Conservation (phyloP, 2,888 invertebrate species). For the Globia sparganii region DNA sequence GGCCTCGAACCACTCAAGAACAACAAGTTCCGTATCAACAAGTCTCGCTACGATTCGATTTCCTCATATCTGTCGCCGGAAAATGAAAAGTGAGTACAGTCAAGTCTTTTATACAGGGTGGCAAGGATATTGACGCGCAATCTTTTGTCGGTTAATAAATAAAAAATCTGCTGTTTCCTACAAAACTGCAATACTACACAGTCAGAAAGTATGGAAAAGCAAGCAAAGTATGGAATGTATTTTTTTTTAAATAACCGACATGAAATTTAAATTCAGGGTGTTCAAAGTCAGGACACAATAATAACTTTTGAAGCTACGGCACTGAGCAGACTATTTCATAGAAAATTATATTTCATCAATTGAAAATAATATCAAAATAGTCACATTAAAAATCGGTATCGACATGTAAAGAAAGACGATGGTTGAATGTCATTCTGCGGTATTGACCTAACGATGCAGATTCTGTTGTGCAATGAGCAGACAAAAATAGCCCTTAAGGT, state of each 20-base stretch:
- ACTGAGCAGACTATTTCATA: neutral
- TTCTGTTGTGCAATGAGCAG: neutral
- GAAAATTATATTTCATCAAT: neutral
- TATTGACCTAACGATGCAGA: neutral
- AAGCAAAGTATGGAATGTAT: too few species aligned
- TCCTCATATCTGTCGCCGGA: constrained; percentile 98
- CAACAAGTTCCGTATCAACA: constrained; percentile 95
- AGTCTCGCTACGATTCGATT: constrained; percentile 99
- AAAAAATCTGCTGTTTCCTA: too few species aligned
- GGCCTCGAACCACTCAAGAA: constrained; percentile 93
- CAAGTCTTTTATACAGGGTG: neutral
- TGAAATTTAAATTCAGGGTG: too few species aligned
- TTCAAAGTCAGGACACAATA: too few species aligned
- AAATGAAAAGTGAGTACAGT: constrained; percentile 91
- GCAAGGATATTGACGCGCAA: too few species aligned
- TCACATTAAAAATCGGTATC: neutral
- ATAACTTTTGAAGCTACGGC: neutral
- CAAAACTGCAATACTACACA: too few species aligned
- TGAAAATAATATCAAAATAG: neutral
- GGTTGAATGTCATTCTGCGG: neutral
- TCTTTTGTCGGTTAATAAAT: too few species aligned
- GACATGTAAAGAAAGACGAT: neutral
- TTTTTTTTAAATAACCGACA: too few species aligned
- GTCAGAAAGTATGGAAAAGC: too few species aligned
- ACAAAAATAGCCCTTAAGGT: neutral